Evolutionary conservation across 2,113 vertebrate genomes (phyloP).

Genomic region (Psilopsiagon aymara): DNA sequence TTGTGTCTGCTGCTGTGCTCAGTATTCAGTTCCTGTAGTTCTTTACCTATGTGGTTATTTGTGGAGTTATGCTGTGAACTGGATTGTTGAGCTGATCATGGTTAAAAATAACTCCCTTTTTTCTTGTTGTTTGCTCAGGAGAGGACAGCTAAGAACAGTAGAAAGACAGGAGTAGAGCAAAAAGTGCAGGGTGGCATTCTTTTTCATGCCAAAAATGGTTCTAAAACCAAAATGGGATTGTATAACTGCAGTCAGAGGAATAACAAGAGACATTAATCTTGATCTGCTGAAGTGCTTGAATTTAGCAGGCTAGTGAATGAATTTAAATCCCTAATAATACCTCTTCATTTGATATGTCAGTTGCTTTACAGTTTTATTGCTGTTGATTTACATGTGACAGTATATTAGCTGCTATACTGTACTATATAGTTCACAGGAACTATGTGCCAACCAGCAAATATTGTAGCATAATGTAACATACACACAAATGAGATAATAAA

Average conservation of each 20-base stretch:
- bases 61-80: not conserved
- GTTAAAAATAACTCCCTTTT: not conserved
- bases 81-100: not conserved
- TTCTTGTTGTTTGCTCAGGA: not conserved
- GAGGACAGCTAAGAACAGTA: not conserved
- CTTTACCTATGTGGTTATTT: not conserved
- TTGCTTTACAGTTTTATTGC: not conserved
- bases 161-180: not conserved
- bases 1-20: not conserved
- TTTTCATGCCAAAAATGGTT: not conserved
- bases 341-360: not conserved
- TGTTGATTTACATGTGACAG: not conserved
- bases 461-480: not conserved
- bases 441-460: not conserved
- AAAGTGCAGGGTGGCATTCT: not conserved
- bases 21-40: accelerated
- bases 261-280: not conserved
- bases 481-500: not conserved
- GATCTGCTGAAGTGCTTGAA: not conserved
- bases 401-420: not conserved
- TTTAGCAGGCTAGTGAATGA: not conserved
- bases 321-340: not conserved
- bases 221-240: not conserved
- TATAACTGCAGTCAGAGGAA: not conserved
- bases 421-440: not conserved